Conservation (phyloP, 2,113 vertebrate species). For the Euleptes europaea region DNA sequence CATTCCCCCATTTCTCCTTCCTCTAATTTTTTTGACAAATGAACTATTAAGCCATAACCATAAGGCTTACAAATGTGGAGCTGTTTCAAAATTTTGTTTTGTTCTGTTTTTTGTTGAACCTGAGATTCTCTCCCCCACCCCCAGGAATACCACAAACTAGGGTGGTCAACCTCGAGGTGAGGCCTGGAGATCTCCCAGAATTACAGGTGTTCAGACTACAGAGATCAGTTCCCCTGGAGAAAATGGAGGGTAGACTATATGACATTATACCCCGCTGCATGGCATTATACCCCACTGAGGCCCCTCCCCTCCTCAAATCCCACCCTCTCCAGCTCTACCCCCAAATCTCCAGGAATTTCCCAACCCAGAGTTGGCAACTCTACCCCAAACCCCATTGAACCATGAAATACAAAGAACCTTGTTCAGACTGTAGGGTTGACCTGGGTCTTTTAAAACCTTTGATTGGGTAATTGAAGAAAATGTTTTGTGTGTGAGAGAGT, state of each 20-base stretch:
- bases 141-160: no score
- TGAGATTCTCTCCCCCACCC: background rate
- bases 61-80: background rate
- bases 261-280: no score
- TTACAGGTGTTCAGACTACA: no score
- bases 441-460: background rate
- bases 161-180: no score
- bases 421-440: background rate
- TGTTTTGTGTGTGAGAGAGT: background rate
- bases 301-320: no score
- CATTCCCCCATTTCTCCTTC: background rate
- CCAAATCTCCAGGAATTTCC: no score
- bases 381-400: background rate
- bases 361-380: no score
- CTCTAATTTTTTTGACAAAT: background rate
- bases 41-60: background rate
- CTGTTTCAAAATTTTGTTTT: background rate
- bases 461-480: slow-evolving; percentile 12
- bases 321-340: no score
- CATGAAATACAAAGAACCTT: background rate
- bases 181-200: no score
- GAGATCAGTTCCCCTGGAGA: no score
- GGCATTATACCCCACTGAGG: no score
- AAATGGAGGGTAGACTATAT: no score
- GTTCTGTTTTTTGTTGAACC: background rate